Evolutionary conservation across 1,140 invertebrate genomes (phyloP), one percentile per base, ranked within the genome.

Genomic region (Drosophila repleta): DNA sequence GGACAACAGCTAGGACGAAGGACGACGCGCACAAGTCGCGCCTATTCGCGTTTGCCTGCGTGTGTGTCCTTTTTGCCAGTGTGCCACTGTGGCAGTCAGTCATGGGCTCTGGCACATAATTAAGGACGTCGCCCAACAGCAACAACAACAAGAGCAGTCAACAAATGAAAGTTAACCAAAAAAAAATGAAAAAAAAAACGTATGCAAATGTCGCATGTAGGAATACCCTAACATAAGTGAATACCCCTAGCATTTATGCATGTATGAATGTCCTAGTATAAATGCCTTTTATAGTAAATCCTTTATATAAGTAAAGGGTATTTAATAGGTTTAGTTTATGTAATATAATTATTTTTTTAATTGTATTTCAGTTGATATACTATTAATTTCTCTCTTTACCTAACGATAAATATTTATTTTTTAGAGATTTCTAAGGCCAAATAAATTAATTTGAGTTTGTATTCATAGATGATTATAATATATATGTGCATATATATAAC

Each of bases 61-160:
- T 85, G 76, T 49, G 73, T 76, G 74, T 85, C 78, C 71, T 87
- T 85, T 82, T 63, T 72, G 65, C 58, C 63, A 87, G 62, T 74
- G 65, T 69, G 67, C 24, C 80, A 83, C 57, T 84, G 78, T 88
- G 82, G 58, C 78, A 85, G 82, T 85, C 82, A 85, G 74, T 88
- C 82, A 87, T 61, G 82, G 83, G 78, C 79, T 73, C 82, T 81
- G 78, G 75, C 83, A 82, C 82, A 87, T 87, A 87, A 87, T 87
- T 87, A 87, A 88, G 79, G 67, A 87, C 78, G 74, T 77, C 78
- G 82, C 48, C 78, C 83, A 72, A 67, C 65, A 80, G 48, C 71
- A 71, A 53, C 70, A 73, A 63, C 70, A 64, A 68, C 78, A 72
- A 72, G 57, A 80, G 48, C 76, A 71, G 53, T 48, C 65, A 68